These are phyloP conservation scores for Papilio polytes DNA, from an alignment of 1,140 invertebrate genomes.

Conservation along the genomic window DNA sequence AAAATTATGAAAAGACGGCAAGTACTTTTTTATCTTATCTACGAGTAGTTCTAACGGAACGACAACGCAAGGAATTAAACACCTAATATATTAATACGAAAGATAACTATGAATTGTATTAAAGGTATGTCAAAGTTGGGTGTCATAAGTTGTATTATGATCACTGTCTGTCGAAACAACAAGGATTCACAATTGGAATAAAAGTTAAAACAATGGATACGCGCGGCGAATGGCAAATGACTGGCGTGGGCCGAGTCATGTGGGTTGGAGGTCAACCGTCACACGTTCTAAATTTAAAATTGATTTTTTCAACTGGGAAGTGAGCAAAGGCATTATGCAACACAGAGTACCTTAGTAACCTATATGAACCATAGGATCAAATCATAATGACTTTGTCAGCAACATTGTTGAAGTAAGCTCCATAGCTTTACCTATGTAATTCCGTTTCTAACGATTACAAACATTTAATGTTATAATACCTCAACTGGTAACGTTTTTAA, in stretches of 20 bases:
- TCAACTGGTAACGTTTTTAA: no score
- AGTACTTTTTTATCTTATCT: no score
- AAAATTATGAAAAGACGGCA: no score
- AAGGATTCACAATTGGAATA: conserved; percentile 73
- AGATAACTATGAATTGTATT: background rate
- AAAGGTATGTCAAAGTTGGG: conserved; percentile 30
- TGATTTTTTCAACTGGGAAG: conserved; percentile 56
- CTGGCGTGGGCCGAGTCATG: conserved; percentile 73
- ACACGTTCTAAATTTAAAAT: conserved; percentile 69
- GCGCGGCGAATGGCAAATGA: conserved; percentile 75
- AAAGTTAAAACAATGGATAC: conserved; percentile 76
- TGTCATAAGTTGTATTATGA: conserved; percentile 44
- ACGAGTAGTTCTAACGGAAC: no score
- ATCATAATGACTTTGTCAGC: background rate
- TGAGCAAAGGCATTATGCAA: conserved; percentile 5
- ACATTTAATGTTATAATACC: no score
- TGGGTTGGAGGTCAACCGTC: conserved; percentile 75
- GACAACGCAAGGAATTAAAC: no score
- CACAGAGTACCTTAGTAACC: background rate
- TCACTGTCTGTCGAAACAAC: conserved; percentile 65
- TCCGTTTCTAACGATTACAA: no score
- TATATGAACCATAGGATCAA: background rate
- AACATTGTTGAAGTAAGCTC: no score
- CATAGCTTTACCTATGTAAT: no score
- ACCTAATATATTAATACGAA: background rate